Conservation (phyloP, 2,113 vertebrate species). For the Phaethon lepturus region DNA sequence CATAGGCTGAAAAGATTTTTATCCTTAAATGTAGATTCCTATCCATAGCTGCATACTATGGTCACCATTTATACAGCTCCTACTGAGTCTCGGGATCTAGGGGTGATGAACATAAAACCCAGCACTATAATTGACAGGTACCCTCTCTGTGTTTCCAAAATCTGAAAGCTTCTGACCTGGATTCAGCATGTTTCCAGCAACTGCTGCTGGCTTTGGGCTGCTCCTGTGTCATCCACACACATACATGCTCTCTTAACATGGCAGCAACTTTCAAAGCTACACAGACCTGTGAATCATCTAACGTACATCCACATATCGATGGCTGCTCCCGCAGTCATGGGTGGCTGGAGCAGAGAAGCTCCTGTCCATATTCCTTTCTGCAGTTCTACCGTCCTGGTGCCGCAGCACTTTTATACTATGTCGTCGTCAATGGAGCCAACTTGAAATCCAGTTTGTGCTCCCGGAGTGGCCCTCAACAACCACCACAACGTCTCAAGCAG, state of each 20-base stretch:
- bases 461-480: background rate
- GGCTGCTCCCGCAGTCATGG: background rate
- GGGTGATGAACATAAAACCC: background rate
- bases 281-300: background rate
- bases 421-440: background rate
- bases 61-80: background rate
- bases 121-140: background rate
- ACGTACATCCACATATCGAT: background rate
- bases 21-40: background rate
- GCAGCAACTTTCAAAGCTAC: background rate
- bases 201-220: background rate
- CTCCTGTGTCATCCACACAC: background rate
- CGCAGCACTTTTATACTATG: fast-evolving
- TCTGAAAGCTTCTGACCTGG: background rate
- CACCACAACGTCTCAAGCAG: background rate
- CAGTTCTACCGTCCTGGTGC: background rate
- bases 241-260: background rate
- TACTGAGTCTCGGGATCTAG: fast-evolving
- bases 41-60: background rate
- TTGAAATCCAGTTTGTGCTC: background rate
- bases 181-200: background rate
- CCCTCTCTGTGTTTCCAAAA: background rate
- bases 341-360: background rate
- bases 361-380: background rate
- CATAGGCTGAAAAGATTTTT: background rate